A percentile compares a stretch with the other conserved stretches of the same genome.
Evolutionary conservation across 2,113 vertebrate species (phyloP).

Genomic region (Chunga burmeisteri): DNA sequence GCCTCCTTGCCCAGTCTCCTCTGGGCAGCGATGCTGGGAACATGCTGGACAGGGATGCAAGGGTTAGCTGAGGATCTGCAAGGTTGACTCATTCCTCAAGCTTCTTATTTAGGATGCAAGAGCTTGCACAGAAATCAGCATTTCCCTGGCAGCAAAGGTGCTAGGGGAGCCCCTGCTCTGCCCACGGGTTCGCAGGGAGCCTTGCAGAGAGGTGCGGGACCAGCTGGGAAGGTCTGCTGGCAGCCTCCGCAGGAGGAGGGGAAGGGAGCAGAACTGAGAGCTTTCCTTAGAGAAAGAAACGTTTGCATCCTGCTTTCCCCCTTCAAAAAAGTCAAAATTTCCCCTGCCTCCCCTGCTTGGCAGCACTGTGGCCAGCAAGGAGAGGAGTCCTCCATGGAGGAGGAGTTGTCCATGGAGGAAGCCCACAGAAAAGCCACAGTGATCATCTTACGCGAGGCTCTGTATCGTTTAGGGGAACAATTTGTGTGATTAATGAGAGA

Average conservation of each 20-base stretch:
- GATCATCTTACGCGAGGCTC: neutral
- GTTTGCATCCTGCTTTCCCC: neutral
- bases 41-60: neutral
- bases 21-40: neutral
- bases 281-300: neutral
- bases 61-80: neutral
- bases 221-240: rapidly evolving
- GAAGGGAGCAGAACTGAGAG: neutral
- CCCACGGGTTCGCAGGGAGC: neutral
- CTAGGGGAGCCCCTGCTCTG: neutral
- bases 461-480: neutral
- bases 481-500: neutral
- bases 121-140: neutral
- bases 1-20: neutral
- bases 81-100: neutral
- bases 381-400: neutral
- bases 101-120: neutral
- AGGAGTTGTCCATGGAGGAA: neutral
- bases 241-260: neutral
- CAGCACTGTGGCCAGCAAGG: neutral
- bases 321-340: neutral
- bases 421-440: neutral
- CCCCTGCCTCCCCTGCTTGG: neutral
- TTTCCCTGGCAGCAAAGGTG: neutral
- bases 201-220: neutral